phyloP scores from a whole-genome alignment of 2,113 vertebrate species.

The Etheostoma cragini region DNA sequence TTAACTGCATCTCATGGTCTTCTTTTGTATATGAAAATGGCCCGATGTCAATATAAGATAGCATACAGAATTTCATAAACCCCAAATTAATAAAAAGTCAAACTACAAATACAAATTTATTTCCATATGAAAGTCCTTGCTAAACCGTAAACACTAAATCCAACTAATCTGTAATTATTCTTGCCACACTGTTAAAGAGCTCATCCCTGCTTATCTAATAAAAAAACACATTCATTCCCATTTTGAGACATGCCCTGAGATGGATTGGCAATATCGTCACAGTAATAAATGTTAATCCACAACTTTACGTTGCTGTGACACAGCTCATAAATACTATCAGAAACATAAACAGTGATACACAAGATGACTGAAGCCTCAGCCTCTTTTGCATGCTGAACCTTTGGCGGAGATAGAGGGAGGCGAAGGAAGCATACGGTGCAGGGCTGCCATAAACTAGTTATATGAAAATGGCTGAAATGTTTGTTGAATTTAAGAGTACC shows the following conservation, averaged over 20 bases:
- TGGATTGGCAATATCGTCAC: conserved; percentile 46
- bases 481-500: conserved; percentile 86
- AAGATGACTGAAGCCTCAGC: conserved; percentile 34
- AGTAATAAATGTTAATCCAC: conserved; percentile 77
- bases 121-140: conserved; percentile 29
- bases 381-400: conserved; percentile 62
- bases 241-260: conserved; percentile 44
- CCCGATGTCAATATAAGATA: background rate
- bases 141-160: conserved; percentile 25
- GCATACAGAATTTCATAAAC: background rate
- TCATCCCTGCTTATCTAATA: conserved; percentile 52
- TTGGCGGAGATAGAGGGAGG: conserved; percentile 56
- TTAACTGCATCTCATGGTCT: background rate
- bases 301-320: conserved; percentile 60
- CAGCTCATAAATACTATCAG: conserved; percentile 79
- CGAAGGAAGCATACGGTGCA: conserved; percentile 71
- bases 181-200: conserved; percentile 25
- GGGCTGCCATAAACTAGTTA: conserved; percentile 81
- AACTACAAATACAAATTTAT: conserved; percentile 13
- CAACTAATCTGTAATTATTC: conserved; percentile 48
- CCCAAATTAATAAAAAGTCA: conserved; percentile 29
- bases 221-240: conserved; percentile 26
- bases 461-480: conserved; percentile 86
- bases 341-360: conserved; percentile 77
- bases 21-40: background rate